A percentile compares a stretch with the other conserved stretches of the same genome.
These are phyloP conservation scores for Cairina moschata DNA, from an alignment of 2,113 vertebrate genomes.

Conservation along the genomic window DNA sequence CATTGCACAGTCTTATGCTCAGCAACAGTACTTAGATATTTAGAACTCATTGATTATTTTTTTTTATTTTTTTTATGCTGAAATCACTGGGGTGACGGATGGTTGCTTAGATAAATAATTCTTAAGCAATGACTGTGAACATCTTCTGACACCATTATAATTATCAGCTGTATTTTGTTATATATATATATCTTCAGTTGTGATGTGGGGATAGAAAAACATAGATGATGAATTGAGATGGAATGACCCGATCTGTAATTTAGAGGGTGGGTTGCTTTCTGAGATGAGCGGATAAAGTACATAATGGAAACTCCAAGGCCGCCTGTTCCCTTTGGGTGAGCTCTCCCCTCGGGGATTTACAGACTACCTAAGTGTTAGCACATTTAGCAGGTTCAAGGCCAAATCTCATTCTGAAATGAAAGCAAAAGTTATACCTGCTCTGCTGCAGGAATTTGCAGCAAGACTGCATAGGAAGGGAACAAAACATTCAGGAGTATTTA, in stretches of 20 bases:
- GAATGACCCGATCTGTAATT: background rate
- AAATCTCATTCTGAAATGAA: background rate
- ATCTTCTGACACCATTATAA: background rate
- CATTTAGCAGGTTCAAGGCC: background rate
- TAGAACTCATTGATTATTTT: constrained; percentile 27
- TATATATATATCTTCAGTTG: background rate
- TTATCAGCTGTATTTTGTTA: background rate
- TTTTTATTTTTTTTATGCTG: background rate
- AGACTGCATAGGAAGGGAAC: background rate
- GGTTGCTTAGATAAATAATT: constrained; percentile 12
- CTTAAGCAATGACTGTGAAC: background rate
- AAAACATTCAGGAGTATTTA: background rate
- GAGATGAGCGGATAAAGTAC: background rate
- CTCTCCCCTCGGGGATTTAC: background rate
- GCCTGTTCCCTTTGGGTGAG: background rate
- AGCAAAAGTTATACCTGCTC: background rate
- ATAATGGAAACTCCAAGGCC: constrained; percentile 4
- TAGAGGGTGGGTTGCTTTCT: background rate
- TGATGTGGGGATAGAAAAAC: background rate
- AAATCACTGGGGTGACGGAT: background rate
- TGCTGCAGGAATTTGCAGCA: background rate
- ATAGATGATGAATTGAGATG: background rate
- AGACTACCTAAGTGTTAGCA: background rate
- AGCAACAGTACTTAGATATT: constrained; percentile 18
- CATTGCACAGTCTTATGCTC: background rate